Evolutionary conservation across 2,797 vertebrate species (phyloP), one percentile per base, ranked within the genome.

Genomic region (Mycteria americana): DNA sequence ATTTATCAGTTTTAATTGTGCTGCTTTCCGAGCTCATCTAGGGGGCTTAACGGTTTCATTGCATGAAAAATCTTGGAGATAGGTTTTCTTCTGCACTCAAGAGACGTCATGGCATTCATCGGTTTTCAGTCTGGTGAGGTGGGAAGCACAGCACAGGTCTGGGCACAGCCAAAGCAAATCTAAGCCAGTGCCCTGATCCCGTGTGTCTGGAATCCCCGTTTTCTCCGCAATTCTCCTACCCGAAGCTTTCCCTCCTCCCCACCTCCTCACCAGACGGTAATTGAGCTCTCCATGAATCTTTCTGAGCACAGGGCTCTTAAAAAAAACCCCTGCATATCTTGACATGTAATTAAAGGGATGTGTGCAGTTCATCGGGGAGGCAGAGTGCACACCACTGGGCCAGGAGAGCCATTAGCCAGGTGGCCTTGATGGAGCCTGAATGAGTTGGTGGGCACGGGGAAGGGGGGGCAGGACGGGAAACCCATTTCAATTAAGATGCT

Each of bases 281-380:
- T 13, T 18, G 43, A 95, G 57, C 41, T 92, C 87, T 75, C 87
- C 53, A 9, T 16, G n/a, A 77, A 50, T 62, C 50, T 80, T 88
- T 13, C 68, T 0, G 0, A 92, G 86, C 67, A 31, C 22, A 53
- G 41, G 60, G 13, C 51, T 11, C 72, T 95, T 60, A 63, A 65
- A 84, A 60, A 72, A 69, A 54, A 3, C 3, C 43, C 54, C 57
- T 75, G 81, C 51, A 24, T 69, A 63, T 77, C 91, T 80, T 93
- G 96, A 95, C 94, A 94, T 93, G 96, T 95, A 96, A 94, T 96
- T 92, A 93, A 78, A 31, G 70, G 27, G 67, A 68, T 85, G 79
- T 15, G 69, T 50, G 88, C 15, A 14, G 77, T 43, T 74, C 59
- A 28, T 37, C 43, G 6, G 56, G 56, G 79, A 54, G 81, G 78